Evolutionary conservation across 2,888 invertebrate species (phyloP).

Genomic region (Euphydryas editha): DNA sequence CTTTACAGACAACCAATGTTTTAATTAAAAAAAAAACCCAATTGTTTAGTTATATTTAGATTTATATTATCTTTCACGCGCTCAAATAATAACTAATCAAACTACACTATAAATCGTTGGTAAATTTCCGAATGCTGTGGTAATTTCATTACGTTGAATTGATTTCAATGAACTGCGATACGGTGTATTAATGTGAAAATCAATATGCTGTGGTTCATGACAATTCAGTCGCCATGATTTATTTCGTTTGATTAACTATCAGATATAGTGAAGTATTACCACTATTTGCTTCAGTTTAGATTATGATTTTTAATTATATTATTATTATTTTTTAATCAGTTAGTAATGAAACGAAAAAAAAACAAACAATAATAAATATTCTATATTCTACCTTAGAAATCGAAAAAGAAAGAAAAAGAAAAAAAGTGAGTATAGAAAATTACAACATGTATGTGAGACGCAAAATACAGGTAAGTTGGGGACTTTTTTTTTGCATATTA

Average conservation of each 20-base stretch:
- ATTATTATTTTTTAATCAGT: too few species aligned
- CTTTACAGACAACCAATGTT: too few species aligned
- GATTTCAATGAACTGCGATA: slow-evolving; percentile 31
- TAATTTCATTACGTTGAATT: slow-evolving; percentile 27
- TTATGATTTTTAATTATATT: too few species aligned
- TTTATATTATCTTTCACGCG: not conserved
- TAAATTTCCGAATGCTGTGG: slow-evolving; percentile 23
- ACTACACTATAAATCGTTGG: slow-evolving; percentile 7
- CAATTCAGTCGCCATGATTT: slow-evolving; percentile 21
- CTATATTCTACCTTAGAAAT: too few species aligned
- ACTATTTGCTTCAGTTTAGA: not conserved
- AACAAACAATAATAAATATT: too few species aligned
- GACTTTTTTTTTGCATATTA: too few species aligned
- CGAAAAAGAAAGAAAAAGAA: too few species aligned
- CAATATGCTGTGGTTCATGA: slow-evolving; percentile 25
- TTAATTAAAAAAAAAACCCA: too few species aligned
- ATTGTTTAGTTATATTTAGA: not conserved
- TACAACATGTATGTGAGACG: too few species aligned
- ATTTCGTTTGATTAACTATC: slow-evolving; percentile 17
- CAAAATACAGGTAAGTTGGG: too few species aligned
- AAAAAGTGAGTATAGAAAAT: too few species aligned
- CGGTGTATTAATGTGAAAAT: slow-evolving; percentile 29
- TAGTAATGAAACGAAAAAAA: too few species aligned
- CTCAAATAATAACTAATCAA: not conserved
- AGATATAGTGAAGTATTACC: not conserved